Evolutionary conservation across 2,797 vertebrate genomes (phyloP), one percentile per base, ranked within the genome.

Genomic region (Heliangelus exortis): DNA sequence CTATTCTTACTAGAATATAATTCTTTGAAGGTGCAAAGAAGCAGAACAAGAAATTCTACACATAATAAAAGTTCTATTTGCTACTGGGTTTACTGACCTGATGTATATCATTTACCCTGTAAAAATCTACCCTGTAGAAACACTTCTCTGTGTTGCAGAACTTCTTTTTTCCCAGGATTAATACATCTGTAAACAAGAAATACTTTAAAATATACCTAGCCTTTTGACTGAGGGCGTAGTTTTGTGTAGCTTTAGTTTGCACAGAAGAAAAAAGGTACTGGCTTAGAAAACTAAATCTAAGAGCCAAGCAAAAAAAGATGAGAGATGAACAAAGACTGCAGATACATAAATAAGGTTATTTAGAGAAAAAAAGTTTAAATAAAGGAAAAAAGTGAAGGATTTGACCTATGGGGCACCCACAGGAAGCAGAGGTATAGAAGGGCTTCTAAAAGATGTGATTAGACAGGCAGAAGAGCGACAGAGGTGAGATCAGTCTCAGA

Each of bases 321-420:
- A 61, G 7, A 61, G 26, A 41, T 66, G 50, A 85, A 5, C 17
- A 72, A 73, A 92, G 75, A 73, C 47, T 10, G 15, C 59, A 65
- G 69, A 71, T 83, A 83, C 16, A 86, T 67, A 91, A 84, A 91
- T 68, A 41, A 73, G 22, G 16, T 63, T 80, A 83, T 93, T 83
- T 83, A 79, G 68, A 76, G 34, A 33, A 31, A 72, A 72, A 72
- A 93, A 51, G 19, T 68, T 89, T 76, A 51, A 83, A 67, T 58
- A 76, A 89, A 76, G 29, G 12, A 79, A 79, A 29, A 86, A 72
- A 94, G 77, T 29, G 18, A n/a, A 87, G 48, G 31, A 59, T 84
- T 71, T 77, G 84, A 89, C 78, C 78, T 85, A n/a, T 36, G 15
- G 26, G 61, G 18, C 83, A 85, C 41, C 33, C 39, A 61, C 75